These are phyloP conservation scores for Eupithecia subumbrata DNA, from an alignment of 2,888 invertebrate species.

Conservation along the genomic window DNA sequence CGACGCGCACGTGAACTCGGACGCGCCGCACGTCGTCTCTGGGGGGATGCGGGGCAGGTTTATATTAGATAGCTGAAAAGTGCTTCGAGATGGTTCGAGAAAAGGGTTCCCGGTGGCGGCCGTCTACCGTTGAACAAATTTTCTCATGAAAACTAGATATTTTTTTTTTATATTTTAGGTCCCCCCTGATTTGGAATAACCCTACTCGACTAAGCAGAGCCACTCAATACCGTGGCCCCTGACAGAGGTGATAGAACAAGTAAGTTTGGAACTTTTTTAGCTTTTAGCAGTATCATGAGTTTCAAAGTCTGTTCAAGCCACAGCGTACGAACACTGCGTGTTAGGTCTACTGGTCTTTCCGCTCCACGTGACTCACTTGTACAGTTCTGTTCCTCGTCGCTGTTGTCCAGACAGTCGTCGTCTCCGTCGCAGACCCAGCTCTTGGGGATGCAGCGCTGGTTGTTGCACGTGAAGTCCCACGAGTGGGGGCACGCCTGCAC, in stretches of 20 bases:
- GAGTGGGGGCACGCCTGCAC: constrained; percentile 94
- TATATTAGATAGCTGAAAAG: too few relatives aligned
- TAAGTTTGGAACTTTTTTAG: neutral
- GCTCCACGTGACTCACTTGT: constrained; percentile 58
- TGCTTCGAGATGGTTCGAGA: too few relatives aligned
- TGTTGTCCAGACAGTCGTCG: constrained; percentile 97
- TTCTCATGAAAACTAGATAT: too few relatives aligned
- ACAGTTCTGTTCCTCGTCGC: constrained; percentile 97
- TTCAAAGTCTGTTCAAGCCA: neutral
- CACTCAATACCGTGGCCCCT: too few relatives aligned
- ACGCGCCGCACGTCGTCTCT: constrained; percentile 95
- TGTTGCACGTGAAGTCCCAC: constrained; percentile 97
- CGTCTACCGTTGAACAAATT: too few relatives aligned
- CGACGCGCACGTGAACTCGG: constrained; percentile 97
- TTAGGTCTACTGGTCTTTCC: too few relatives aligned
- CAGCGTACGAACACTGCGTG: neutral
- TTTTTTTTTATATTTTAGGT: too few relatives aligned
- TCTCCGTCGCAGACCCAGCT: constrained; percentile 98
- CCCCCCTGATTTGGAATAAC: too few relatives aligned
- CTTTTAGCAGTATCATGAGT: neutral
- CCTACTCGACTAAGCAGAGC: too few relatives aligned
- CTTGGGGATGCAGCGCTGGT: constrained; percentile 95
- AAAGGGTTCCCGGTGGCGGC: too few relatives aligned
- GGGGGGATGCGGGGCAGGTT: too few relatives aligned
- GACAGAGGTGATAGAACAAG: too few relatives aligned